These are phyloP conservation scores for Gisinianus flammeolus DNA, from an alignment of 2,888 invertebrate species.

Conservation along the genomic window DNA sequence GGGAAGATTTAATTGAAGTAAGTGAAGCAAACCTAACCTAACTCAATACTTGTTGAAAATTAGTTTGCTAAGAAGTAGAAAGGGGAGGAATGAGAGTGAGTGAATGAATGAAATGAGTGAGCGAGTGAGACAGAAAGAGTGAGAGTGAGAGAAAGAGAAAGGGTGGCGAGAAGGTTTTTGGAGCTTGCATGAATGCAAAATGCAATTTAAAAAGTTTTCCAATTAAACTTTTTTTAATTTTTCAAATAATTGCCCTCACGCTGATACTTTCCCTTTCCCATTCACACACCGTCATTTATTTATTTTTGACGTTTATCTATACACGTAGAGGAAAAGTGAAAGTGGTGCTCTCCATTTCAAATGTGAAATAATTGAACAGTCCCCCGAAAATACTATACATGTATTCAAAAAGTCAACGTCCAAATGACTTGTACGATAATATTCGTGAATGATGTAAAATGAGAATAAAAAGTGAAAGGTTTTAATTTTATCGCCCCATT, in stretches of 20 bases:
- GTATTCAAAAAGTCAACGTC: no score
- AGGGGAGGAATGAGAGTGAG: not conserved
- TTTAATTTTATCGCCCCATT: no score
- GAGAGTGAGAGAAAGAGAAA: constrained; percentile 5
- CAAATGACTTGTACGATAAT: no score
- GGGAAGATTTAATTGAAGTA: not conserved
- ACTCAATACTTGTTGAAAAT: not conserved
- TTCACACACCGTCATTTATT: no score
- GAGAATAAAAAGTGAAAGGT: no score
- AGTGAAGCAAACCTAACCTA: not conserved
- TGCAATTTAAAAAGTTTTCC: constrained; percentile 28
- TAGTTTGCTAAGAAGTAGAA: not conserved
- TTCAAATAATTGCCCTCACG: constrained; percentile 18
- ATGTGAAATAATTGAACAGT: no score
- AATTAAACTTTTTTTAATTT: constrained; percentile 32
- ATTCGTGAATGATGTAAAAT: no score
- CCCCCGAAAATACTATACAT: no score
- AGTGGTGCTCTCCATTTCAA: no score
- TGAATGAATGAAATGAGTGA: not conserved
- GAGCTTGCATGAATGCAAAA: not conserved
- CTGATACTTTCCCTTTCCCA: not conserved
- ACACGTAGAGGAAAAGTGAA: no score
- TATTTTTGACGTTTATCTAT: no score
- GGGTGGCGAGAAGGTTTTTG: not conserved
- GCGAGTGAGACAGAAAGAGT: not conserved